phyloP scores from a whole-genome alignment of 2,113 vertebrate genomes.

The Peromyscus polionotus region DNA sequence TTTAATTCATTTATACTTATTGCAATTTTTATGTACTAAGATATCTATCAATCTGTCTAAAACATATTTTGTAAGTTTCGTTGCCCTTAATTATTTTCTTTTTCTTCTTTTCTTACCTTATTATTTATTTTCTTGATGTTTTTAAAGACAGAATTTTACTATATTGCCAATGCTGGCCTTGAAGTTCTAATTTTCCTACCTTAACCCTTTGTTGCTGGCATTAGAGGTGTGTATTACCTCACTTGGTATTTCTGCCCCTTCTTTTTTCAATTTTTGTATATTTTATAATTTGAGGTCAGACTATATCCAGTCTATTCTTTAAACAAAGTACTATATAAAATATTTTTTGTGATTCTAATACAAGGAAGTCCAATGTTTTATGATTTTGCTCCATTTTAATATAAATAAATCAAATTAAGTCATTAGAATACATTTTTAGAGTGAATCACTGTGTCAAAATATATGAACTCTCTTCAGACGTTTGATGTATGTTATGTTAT shows the following conservation, averaged over 20 bases:
- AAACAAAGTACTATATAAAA: background rate
- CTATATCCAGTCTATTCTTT: background rate
- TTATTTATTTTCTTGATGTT: background rate
- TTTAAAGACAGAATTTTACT: background rate
- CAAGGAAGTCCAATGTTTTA: background rate
- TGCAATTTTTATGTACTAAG: background rate
- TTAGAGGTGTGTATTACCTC: background rate
- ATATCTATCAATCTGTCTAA: background rate
- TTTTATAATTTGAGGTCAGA: background rate
- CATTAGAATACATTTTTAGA: background rate
- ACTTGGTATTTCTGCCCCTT: background rate
- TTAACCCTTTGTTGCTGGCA: background rate
- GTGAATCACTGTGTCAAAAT: background rate
- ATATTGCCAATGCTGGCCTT: no score
- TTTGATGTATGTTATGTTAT: background rate
- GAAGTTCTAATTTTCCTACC: no score
- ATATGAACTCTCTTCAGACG: background rate
- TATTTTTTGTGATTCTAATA: background rate
- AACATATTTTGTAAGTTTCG: background rate
- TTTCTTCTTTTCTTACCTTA: background rate
- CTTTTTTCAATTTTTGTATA: background rate
- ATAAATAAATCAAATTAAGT: background rate
- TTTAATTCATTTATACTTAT: slow-evolving; percentile 28
- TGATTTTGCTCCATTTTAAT: background rate
- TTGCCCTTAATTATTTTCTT: background rate